Evolutionary conservation across 2,797 vertebrate species (phyloP).

Genomic region (Ptychadena robeensis): DNA sequence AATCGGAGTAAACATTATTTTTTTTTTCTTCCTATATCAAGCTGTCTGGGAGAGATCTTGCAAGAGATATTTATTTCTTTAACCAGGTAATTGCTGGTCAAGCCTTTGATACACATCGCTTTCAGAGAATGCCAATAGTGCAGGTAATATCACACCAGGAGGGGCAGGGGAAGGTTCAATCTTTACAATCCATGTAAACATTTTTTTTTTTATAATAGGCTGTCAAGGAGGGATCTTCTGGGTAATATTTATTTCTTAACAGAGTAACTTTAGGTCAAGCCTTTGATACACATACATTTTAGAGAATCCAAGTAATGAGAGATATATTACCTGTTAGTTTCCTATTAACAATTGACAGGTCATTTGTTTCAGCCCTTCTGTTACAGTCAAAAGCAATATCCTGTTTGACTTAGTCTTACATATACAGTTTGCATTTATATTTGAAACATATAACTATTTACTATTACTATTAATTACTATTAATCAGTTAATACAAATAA

Average conservation of each 20-base stretch:
- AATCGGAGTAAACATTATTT: constrained; percentile 52
- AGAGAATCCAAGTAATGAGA: too few relatives aligned
- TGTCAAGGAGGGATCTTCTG: constrained; percentile 22
- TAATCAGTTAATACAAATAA: too few relatives aligned
- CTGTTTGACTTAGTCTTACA: neutral
- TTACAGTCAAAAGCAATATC: neutral
- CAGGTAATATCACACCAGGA: neutral
- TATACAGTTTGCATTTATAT: neutral
- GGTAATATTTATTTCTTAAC: constrained; percentile 50
- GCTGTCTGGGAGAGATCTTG: constrained; percentile 26
- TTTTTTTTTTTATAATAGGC: constrained; percentile 28
- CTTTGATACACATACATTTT: constrained; percentile 7
- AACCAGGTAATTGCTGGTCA: constrained; percentile 35
- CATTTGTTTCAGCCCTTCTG: too few relatives aligned
- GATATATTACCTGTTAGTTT: too few relatives aligned
- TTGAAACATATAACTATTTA: too few relatives aligned
- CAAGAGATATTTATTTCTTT: constrained; percentile 41
- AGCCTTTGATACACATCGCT: constrained; percentile 3
- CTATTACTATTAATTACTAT: too few relatives aligned
- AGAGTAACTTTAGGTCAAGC: constrained; percentile 13
- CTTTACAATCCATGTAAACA: constrained; percentile 58
- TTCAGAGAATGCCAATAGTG: too few relatives aligned
- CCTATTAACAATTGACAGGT: too few relatives aligned
- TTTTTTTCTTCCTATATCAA: constrained; percentile 36
- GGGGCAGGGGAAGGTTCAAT: constrained; percentile 43